Percentiles rank a stretch among this genome's conserved stretches.
Evolutionary conservation across 2,113 vertebrate species (phyloP).

Genomic region (Reinhardtius hippoglossoides): DNA sequence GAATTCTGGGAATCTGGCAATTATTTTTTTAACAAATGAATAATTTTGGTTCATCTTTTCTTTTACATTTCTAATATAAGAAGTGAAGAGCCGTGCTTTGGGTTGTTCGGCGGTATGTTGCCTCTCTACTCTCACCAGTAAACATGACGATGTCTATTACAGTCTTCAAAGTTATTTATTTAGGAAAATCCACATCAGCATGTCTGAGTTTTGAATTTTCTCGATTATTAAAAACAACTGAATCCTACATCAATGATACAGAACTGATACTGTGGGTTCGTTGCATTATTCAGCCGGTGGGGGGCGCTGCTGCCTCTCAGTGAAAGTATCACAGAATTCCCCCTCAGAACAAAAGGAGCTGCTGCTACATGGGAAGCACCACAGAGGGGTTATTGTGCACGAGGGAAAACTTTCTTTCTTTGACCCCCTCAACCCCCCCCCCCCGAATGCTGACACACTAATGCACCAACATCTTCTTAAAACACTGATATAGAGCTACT

Average conservation of each 20-base stretch:
- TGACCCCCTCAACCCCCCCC: neutral
- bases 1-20: too few species aligned
- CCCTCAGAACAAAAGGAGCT: constrained; percentile 69
- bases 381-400: constrained; percentile 68
- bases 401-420: constrained; percentile 53
- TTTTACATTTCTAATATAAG: too few species aligned
- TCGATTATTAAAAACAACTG: neutral
- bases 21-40: too few species aligned
- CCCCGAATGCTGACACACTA: constrained; percentile 45
- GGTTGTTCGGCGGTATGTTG: too few species aligned
- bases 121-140: too few species aligned
- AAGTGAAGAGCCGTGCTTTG: too few species aligned
- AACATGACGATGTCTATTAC: too few species aligned
- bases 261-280: neutral
- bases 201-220: too few species aligned
- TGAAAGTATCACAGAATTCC: constrained; percentile 28
- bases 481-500: neutral
- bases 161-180: too few species aligned
- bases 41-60: too few species aligned
- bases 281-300: constrained; percentile 2
- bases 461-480: constrained; percentile 36
- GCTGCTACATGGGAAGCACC: constrained; percentile 66
- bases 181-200: too few species aligned
- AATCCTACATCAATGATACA: neutral
- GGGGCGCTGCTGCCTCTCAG: constrained; percentile 54